phyloP scores from a whole-genome alignment of 2,113 vertebrate genomes.

The Cygnus buccinator region DNA sequence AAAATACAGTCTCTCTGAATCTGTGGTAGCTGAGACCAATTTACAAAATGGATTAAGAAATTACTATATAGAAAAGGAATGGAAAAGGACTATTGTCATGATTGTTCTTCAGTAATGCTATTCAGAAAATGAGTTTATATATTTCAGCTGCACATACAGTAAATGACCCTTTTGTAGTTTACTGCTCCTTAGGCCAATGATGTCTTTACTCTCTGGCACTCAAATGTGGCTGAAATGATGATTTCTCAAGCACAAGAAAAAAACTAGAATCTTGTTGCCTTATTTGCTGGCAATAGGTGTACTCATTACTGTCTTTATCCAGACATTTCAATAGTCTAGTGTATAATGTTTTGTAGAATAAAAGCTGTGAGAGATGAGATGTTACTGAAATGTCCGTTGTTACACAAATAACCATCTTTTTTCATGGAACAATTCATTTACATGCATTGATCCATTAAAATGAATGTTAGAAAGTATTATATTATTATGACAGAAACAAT shows the following conservation, averaged over 20 bases:
- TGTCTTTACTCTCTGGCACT: not conserved
- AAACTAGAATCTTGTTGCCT: not conserved
- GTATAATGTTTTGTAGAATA: not conserved
- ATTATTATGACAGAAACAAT: not conserved
- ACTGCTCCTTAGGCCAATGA: not conserved
- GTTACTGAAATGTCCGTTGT: not conserved
- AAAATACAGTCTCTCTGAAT: not conserved
- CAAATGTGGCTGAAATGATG: not conserved
- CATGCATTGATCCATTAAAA: not conserved
- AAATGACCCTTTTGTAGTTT: conserved; percentile 14
- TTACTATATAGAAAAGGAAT: not conserved
- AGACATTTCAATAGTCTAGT: not conserved
- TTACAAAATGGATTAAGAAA: conserved; percentile 33
- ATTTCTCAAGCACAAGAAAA: not conserved
- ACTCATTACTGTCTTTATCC: not conserved
- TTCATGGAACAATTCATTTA: not conserved
- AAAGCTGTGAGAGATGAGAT: not conserved
- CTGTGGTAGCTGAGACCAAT: not conserved
- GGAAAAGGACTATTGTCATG: not conserved
- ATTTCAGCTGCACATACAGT: not conserved
- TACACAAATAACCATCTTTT: not conserved
- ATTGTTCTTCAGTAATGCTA: not conserved
- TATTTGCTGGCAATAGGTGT: not conserved
- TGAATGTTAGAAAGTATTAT: not conserved
- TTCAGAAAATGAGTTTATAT: conserved; percentile 39